phyloP scores from a whole-genome alignment of 2,797 vertebrate species.

The Nyctalus aviator region DNA sequence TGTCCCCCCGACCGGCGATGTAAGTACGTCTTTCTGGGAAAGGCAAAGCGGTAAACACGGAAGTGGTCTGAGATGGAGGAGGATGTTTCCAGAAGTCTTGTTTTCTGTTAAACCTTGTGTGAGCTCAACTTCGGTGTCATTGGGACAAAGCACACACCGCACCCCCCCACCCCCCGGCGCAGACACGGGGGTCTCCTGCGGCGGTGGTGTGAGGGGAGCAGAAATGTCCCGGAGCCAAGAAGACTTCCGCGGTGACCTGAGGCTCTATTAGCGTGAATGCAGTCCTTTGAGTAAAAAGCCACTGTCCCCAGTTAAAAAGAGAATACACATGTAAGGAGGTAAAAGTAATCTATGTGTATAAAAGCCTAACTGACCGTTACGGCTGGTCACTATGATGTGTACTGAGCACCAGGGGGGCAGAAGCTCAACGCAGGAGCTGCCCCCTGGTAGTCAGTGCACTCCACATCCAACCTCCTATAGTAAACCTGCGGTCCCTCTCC shows the following conservation, averaged over 20 bases:
- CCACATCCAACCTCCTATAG: too few relatives aligned
- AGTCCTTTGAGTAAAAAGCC: neutral
- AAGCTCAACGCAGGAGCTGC: too few relatives aligned
- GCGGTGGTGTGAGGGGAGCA: neutral
- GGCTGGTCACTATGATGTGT: too few relatives aligned
- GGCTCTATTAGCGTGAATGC: neutral
- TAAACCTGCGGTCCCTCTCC: too few relatives aligned
- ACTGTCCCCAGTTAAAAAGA: neutral
- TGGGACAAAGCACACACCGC: neutral
- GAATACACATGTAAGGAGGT: neutral
- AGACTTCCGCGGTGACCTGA: neutral
- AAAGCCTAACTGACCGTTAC: too few relatives aligned
- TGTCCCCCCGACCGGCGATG: constrained; percentile 90
- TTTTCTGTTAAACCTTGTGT: neutral
- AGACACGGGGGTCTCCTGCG: neutral
- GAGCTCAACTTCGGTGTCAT: neutral
- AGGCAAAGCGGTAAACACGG: neutral
- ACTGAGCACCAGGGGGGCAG: too few relatives aligned
- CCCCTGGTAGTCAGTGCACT: too few relatives aligned
- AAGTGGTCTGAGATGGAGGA: neutral
- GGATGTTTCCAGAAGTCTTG: neutral
- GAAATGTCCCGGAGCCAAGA: neutral
- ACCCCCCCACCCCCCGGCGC: rapidly evolving
- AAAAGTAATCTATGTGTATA: neutral
- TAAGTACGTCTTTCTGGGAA: constrained; percentile 80